Conservation (phyloP, 2,888 invertebrate genomes). For the Dione juno region DNA sequence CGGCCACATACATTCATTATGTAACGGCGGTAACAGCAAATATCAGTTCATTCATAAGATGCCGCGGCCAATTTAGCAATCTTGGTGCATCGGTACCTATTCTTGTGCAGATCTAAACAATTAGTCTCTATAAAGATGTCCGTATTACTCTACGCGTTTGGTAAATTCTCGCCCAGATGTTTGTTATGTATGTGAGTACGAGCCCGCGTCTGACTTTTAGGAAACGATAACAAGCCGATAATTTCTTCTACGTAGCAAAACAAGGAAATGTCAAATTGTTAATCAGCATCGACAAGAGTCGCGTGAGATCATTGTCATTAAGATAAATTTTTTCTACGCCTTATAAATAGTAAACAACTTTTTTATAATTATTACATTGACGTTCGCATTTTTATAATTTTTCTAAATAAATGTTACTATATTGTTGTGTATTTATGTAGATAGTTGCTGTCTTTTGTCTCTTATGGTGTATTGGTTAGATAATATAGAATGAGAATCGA, state of each 20-base stretch:
- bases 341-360: slow-evolving; percentile 31
- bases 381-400: background rate
- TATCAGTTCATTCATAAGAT: slow-evolving; percentile 74
- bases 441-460: background rate
- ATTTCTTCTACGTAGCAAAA: slow-evolving; percentile 73
- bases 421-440: background rate
- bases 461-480: background rate
- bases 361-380: background rate
- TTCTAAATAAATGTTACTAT: background rate
- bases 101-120: slow-evolving; percentile 51
- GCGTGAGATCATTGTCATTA: slow-evolving; percentile 74
- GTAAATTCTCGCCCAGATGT: slow-evolving; percentile 50
- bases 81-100: slow-evolving; percentile 58
- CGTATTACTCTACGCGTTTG: slow-evolving; percentile 51
- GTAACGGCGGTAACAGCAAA: slow-evolving; percentile 71
- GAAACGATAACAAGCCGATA: slow-evolving; percentile 63
- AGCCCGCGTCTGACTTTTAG: slow-evolving; percentile 50
- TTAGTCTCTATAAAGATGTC: slow-evolving; percentile 51
- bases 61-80: slow-evolving; percentile 59
- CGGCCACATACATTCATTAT: slow-evolving; percentile 70
- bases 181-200: slow-evolving; percentile 49
- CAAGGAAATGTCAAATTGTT: slow-evolving; percentile 67
- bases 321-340: slow-evolving; percentile 60
- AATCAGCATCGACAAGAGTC: slow-evolving; percentile 65
- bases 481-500: slow-evolving; percentile 12